Conservation (phyloP, 2,113 vertebrate genomes). For the Galemys pyrenaicus region DNA sequence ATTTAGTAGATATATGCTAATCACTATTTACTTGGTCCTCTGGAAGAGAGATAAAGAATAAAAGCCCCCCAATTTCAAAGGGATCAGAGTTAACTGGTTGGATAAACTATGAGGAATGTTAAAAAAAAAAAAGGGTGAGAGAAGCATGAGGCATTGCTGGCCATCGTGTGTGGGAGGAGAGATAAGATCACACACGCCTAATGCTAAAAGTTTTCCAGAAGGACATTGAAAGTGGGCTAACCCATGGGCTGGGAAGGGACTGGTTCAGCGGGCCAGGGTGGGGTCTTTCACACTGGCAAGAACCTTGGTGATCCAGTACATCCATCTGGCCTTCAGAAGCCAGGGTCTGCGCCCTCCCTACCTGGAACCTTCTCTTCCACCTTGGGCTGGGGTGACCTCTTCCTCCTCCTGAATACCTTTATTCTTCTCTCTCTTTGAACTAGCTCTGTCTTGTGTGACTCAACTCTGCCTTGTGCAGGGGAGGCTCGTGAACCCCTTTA, state of each 20-base stretch:
- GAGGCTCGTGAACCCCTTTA: no score
- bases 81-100: background rate
- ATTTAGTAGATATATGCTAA: no score
- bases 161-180: background rate
- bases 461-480: no score
- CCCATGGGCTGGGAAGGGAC: background rate
- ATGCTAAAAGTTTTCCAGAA: background rate
- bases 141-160: background rate
- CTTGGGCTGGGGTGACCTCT: background rate
- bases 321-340: background rate
- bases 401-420: no score
- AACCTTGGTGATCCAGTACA: background rate
- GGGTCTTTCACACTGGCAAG: background rate
- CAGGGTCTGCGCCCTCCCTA: background rate
- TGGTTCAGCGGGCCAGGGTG: background rate
- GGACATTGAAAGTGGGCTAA: background rate
- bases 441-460: no score
- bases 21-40: background rate
- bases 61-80: background rate
- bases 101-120: no score
- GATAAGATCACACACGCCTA: no score
- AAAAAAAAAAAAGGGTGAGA: no score
- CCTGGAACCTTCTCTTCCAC: background rate
- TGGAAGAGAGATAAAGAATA: background rate
- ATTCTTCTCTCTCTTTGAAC: background rate